These are phyloP conservation scores for Brachionus plicatilis DNA, from an alignment of 1,140 invertebrate species.

Conservation along the genomic window DNA sequence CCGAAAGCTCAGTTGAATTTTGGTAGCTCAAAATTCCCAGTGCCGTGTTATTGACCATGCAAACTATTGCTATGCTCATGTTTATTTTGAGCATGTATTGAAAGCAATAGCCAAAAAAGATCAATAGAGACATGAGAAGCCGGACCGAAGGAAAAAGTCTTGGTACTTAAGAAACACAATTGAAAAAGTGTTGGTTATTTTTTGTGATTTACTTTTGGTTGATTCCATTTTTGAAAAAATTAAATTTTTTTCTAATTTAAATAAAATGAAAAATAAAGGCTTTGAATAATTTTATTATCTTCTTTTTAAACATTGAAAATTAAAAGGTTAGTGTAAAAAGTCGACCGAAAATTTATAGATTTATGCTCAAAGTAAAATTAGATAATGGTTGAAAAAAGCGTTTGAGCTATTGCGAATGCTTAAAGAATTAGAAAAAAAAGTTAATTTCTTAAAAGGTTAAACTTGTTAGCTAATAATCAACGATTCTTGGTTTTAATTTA, in stretches of 20 bases:
- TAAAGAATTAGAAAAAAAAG: not conserved
- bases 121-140: slow-evolving; percentile 44
- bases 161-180: not conserved
- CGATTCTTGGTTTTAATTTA: not conserved
- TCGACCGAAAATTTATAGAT: not conserved
- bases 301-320: not conserved
- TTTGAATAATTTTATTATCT: not conserved
- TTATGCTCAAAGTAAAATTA: not conserved
- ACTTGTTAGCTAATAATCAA: not conserved
- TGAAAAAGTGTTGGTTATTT: not conserved
- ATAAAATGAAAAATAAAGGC: not conserved
- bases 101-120: slow-evolving; percentile 45
- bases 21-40: not conserved
- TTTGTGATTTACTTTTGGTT: not conserved
- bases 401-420: not conserved
- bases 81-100: slow-evolving; percentile 76
- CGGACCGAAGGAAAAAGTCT: slow-evolving; percentile 31
- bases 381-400: not conserved
- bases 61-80: slow-evolving; percentile 78
- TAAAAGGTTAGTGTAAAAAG: not conserved
- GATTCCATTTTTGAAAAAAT: not conserved
- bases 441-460: not conserved
- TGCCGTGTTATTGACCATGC: slow-evolving; percentile 63
- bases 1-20: not conserved
- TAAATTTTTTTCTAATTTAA: not conserved